A percentile compares a stretch with the other conserved stretches of the same genome.
Conservation (phyloP, 2,888 invertebrate species). For the Ochropleura plecta region DNA sequence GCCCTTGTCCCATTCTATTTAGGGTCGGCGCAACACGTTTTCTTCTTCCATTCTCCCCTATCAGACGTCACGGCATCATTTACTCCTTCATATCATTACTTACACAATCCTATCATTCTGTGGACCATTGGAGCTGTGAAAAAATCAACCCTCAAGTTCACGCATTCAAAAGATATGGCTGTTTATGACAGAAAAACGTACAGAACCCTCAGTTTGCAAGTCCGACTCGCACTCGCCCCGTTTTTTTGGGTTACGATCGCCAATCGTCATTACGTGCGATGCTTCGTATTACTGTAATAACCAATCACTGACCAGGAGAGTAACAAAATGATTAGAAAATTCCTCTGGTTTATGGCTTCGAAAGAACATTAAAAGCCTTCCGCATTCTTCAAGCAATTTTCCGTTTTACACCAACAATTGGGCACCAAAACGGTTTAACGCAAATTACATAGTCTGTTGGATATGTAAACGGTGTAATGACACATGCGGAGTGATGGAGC, state of each 20-base stretch:
- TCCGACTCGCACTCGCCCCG: no score
- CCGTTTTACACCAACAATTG: constrained; percentile 39
- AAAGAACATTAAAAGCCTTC: constrained; percentile 34
- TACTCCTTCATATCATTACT: no score
- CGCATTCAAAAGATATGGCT: no score
- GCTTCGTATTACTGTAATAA: background rate
- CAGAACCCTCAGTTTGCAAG: no score
- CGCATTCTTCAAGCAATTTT: constrained; percentile 43
- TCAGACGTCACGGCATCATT: no score
- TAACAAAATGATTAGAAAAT: constrained; percentile 39
- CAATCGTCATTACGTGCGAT: background rate
- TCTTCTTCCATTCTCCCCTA: no score
- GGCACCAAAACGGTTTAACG: constrained; percentile 22
- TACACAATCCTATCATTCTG: no score
- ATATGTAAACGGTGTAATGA: constrained; percentile 58
- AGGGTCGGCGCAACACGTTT: no score
- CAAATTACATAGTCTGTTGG: constrained; percentile 27
- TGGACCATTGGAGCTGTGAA: no score
- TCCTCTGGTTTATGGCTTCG: constrained; percentile 33
- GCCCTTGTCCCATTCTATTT: no score
- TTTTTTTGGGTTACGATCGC: constrained; percentile 4
- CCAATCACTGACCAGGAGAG: background rate
- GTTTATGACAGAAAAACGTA: no score
- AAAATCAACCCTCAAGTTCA: no score
- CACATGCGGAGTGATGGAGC: constrained; percentile 66